phyloP scores from a whole-genome alignment of 1,140 invertebrate genomes.

The Chironomus tepperi region DNA sequence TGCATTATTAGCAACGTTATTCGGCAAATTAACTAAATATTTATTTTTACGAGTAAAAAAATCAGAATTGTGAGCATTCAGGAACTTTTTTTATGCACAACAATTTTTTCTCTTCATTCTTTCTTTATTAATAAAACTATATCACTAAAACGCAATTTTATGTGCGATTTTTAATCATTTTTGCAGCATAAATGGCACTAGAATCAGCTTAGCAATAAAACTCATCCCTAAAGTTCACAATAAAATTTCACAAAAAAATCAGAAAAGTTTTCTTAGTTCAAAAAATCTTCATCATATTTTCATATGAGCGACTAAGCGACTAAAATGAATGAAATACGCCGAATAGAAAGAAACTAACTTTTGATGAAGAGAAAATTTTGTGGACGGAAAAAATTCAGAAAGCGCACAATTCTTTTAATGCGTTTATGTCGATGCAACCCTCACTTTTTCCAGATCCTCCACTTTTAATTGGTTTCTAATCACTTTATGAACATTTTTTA shows the following conservation, averaged over 20 bases:
- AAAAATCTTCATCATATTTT: background rate
- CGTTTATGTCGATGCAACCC: background rate
- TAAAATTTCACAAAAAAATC: background rate
- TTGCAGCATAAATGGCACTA: background rate
- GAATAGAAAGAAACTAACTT: slow-evolving; percentile 9
- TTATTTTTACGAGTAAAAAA: no score
- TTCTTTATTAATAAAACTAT: background rate
- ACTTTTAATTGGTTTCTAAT: background rate
- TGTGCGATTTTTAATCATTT: background rate
- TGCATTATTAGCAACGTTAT: background rate
- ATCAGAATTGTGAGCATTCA: background rate
- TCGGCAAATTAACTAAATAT: background rate
- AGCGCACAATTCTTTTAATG: slow-evolving; percentile 7
- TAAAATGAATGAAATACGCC: slow-evolving; percentile 6
- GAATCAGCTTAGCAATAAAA: background rate
- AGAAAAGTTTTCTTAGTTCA: slow-evolving; percentile 5
- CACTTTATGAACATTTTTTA: slow-evolving; percentile 20
- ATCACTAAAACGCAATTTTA: background rate
- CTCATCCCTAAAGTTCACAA: background rate
- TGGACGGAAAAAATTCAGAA: slow-evolving; percentile 18
- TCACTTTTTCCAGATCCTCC: slow-evolving; percentile 15
- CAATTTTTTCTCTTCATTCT: background rate
- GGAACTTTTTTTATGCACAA: background rate
- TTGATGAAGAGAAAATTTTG: slow-evolving; percentile 12
- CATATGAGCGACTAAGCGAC: slow-evolving; percentile 7